These are phyloP conservation scores for Teleogryllus oceanicus DNA, from an alignment of 2,888 invertebrate genomes.

Conservation along the genomic window DNA sequence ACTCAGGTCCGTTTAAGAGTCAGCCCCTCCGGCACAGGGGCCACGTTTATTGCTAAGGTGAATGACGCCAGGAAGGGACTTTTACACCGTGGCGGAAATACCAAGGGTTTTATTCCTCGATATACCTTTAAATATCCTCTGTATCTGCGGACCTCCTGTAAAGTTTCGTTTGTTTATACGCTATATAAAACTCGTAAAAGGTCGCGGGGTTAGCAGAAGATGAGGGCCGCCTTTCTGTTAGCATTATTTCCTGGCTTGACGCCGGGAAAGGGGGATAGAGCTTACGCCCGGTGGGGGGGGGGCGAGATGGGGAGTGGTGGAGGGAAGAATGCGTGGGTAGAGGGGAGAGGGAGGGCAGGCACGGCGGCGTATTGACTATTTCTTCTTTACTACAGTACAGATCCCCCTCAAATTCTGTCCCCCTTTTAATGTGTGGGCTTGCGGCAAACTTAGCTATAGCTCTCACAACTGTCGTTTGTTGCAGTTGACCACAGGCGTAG, in stretches of 20 bases:
- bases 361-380: too few relatives aligned
- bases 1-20: not conserved
- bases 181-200: slow-evolving; percentile 1
- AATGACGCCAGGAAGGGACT: slow-evolving; percentile 3
- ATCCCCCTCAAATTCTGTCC: too few relatives aligned
- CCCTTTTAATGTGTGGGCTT: too few relatives aligned
- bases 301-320: too few relatives aligned
- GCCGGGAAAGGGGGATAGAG: not conserved
- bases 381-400: too few relatives aligned
- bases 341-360: too few relatives aligned
- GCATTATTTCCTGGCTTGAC: not conserved
- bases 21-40: not conserved
- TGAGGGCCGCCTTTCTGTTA: not conserved
- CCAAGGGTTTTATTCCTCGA: slow-evolving; percentile 2
- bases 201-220: not conserved
- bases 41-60: not conserved
- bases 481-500: too few relatives aligned
- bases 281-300: not conserved
- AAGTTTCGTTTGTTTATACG: slow-evolving; percentile 18
- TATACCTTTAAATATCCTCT: not conserved
- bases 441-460: too few relatives aligned
- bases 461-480: too few relatives aligned
- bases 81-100: not conserved
- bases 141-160: not conserved
- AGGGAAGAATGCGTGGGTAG: too few relatives aligned